phyloP scores from a whole-genome alignment of 2,888 invertebrate species.

The Nomada ruficornis region DNA sequence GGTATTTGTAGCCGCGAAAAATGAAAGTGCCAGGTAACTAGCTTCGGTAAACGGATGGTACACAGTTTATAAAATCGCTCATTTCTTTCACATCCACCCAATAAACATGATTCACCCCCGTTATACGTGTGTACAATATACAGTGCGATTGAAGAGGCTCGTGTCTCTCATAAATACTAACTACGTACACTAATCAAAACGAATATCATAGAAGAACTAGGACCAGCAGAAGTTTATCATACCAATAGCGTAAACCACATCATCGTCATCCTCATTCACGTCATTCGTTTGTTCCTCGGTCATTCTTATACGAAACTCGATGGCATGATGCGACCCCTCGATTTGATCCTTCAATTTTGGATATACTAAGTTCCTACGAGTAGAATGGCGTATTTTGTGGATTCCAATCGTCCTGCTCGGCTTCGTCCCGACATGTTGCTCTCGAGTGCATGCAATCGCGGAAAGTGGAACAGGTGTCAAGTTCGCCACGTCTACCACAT shows the following conservation, averaged over 20 bases:
- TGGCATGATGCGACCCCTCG: conserved; percentile 64
- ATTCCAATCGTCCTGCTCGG: conserved; percentile 52
- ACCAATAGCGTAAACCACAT: conserved; percentile 71
- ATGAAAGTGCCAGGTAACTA: not conserved
- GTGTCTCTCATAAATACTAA: no score
- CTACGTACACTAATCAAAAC: not conserved
- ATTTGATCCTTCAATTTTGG: conserved; percentile 57
- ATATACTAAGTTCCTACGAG: conserved; percentile 71
- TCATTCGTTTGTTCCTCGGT: conserved; percentile 70
- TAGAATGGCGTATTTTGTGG: conserved; percentile 51
- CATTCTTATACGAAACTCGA: conserved; percentile 77
- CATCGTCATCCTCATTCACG: conserved; percentile 66
- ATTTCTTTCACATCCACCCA: not conserved
- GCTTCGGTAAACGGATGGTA: no score
- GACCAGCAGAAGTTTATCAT: conserved; percentile 3
- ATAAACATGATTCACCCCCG: not conserved
- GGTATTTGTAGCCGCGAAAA: not conserved
- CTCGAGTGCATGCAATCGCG: conserved; percentile 51
- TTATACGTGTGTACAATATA: not conserved
- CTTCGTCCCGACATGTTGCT: conserved; percentile 64
- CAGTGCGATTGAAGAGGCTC: not conserved
- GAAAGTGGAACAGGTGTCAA: conserved; percentile 46
- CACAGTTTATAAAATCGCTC: not conserved
- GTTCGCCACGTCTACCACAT: conserved; percentile 67
- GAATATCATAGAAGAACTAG: no score